Evolutionary conservation across 1,140 invertebrate genomes (phyloP).

Genomic region (Apis florea): DNA sequence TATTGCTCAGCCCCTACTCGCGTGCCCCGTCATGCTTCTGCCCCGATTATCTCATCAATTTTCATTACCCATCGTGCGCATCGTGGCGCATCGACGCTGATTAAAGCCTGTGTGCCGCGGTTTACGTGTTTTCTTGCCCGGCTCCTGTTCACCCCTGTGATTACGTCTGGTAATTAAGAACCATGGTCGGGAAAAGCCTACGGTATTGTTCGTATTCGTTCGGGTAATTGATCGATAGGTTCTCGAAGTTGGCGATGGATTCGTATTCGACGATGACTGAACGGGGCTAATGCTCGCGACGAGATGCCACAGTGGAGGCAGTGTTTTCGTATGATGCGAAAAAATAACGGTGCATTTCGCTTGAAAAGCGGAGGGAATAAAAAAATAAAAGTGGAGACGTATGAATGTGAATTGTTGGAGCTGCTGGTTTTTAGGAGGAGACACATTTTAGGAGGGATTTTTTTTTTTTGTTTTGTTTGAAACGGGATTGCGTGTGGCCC

Average conservation of each 20-base stretch:
- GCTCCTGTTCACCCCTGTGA: slow-evolving; percentile 29
- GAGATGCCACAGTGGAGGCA: slow-evolving; percentile 26
- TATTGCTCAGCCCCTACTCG: slow-evolving; percentile 55
- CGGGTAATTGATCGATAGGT: slow-evolving; percentile 67
- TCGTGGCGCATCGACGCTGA: slow-evolving; percentile 61
- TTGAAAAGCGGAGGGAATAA: not conserved
- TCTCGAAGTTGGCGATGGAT: slow-evolving; percentile 55
- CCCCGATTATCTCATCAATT: slow-evolving; percentile 73
- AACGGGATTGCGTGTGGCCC: too few relatives aligned
- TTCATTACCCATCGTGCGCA: slow-evolving; percentile 66
- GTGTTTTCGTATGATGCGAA: not conserved
- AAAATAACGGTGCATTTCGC: slow-evolving; percentile 3
- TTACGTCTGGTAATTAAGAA: slow-evolving; percentile 66
- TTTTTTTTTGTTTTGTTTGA: too few relatives aligned
- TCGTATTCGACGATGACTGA: slow-evolving; percentile 59
- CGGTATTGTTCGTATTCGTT: slow-evolving; percentile 62
- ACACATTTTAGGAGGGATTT: not conserved
- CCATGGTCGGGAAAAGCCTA: slow-evolving; percentile 35
- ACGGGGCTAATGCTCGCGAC: slow-evolving; percentile 44
- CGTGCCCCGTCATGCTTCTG: slow-evolving; percentile 15
- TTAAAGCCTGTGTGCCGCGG: slow-evolving; percentile 53
- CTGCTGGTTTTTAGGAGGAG: not conserved
- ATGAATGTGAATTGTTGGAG: slow-evolving; percentile 4
- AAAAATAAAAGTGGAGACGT: slow-evolving; percentile 3
- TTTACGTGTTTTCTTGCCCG: slow-evolving; percentile 62